These are phyloP conservation scores for Stenotaenia linearis DNA, from an alignment of 2,888 invertebrate genomes.

Conservation along the genomic window DNA sequence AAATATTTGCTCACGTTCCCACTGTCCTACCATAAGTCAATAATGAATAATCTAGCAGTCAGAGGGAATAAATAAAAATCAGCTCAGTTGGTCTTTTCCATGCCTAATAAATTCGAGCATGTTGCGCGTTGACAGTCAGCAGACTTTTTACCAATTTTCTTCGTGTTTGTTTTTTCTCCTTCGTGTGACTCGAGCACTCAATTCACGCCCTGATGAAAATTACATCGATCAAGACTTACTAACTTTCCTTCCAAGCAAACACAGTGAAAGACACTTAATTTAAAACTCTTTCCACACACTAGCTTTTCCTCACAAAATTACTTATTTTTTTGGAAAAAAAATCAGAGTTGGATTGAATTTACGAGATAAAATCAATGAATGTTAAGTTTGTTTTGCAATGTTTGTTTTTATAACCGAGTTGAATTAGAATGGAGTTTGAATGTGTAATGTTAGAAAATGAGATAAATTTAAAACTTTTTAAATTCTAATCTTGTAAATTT, in stretches of 20 bases:
- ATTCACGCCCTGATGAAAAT: constrained; percentile 21
- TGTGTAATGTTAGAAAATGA: no score
- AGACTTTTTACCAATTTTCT: constrained; percentile 15
- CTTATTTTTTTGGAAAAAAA: neutral
- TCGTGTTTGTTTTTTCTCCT: neutral
- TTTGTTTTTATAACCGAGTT: no score
- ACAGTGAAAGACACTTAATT: constrained; percentile 12
- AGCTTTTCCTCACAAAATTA: neutral
- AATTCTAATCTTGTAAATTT: no score
- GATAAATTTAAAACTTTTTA: no score
- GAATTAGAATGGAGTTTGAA: no score
- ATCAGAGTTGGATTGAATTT: neutral
- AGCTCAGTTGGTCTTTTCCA: neutral
- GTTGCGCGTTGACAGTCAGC: neutral
- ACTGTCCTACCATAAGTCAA: neutral
- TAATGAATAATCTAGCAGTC: neutral
- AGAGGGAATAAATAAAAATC: constrained; percentile 6
- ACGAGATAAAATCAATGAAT: neutral
- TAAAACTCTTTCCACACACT: neutral
- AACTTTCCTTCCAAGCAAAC: constrained; percentile 7
- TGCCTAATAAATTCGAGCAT: neutral
- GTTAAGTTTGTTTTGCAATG: no score
- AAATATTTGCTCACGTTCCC: neutral
- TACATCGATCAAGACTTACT: constrained; percentile 21
- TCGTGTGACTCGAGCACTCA: constrained; percentile 4